Conservation (phyloP, 1,140 invertebrate species). For the Neodiprion fabricii region DNA sequence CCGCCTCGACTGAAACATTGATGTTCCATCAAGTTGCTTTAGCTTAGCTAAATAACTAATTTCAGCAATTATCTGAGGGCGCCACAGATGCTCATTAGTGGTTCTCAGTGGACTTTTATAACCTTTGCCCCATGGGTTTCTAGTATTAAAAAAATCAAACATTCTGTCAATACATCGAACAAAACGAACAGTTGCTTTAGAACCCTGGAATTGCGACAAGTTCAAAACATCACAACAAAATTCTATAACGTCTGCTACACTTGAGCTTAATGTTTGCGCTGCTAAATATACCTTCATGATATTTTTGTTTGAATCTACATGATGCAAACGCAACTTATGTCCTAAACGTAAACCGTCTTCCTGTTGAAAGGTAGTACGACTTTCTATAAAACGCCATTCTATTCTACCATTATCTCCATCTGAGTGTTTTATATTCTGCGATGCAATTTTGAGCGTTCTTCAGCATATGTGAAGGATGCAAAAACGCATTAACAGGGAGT, state of each 20-base stretch:
- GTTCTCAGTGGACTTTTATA: slow-evolving; percentile 36
- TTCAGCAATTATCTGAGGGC: slow-evolving; percentile 23
- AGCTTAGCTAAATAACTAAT: not conserved
- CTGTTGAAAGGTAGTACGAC: slow-evolving; percentile 35
- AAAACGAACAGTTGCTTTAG: slow-evolving; percentile 36
- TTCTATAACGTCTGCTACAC: slow-evolving; percentile 41
- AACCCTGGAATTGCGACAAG: slow-evolving; percentile 27
- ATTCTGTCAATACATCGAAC: slow-evolving; percentile 38
- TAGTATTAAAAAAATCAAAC: slow-evolving; percentile 42
- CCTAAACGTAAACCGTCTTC: slow-evolving; percentile 36
- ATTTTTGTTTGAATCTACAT: slow-evolving; percentile 34
- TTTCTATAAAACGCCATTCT: slow-evolving; percentile 32
- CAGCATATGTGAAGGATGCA: slow-evolving; percentile 38
- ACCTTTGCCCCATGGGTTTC: slow-evolving; percentile 33
- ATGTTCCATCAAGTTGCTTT: not conserved
- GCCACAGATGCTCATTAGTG: slow-evolving; percentile 31
- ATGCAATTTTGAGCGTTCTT: slow-evolving; percentile 38
- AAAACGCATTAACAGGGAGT: slow-evolving; percentile 27
- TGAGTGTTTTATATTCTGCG: slow-evolving; percentile 28
- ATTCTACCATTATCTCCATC: slow-evolving; percentile 25
- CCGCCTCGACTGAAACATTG: not conserved
- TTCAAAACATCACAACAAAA: slow-evolving; percentile 30
- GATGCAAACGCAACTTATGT: slow-evolving; percentile 30
- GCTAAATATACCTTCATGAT: slow-evolving; percentile 42
- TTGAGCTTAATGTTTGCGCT: slow-evolving; percentile 36